Percentiles rank a stretch among this genome's conserved stretches.
phyloP scores from a whole-genome alignment of 1,140 invertebrate species.

The Glomeris maerens region DNA sequence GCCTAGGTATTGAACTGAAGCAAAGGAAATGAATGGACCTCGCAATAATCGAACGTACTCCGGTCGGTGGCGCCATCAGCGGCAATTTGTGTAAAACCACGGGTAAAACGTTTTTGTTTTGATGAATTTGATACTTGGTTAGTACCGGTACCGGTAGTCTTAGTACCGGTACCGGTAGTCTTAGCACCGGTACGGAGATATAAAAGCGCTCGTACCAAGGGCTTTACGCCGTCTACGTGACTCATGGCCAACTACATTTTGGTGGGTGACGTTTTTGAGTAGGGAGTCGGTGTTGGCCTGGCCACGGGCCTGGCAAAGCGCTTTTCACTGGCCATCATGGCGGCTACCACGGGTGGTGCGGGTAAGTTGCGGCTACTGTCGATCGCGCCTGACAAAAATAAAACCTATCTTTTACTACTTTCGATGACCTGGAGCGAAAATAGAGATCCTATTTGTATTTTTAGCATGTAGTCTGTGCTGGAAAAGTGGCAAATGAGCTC shows the following conservation, averaged over 20 bases:
- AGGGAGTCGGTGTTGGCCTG: too few relatives aligned
- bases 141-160: not conserved
- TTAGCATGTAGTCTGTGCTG: not conserved
- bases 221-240: too few relatives aligned
- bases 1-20: too few relatives aligned
- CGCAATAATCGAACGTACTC: too few relatives aligned
- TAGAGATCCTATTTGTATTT: not conserved
- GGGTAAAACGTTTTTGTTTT: not conserved
- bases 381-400: not conserved
- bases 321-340: constrained; percentile 4
- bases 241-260: too few relatives aligned
- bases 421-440: not conserved
- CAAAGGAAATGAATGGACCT: too few relatives aligned
- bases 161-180: not conserved
- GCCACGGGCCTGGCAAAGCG: not conserved
- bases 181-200: not conserved
- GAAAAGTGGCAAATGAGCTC: not conserved
- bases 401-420: not conserved
- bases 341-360: constrained; percentile 11
- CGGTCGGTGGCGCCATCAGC: too few relatives aligned
- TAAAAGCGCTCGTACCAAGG: too few relatives aligned
- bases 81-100: too few relatives aligned
- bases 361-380: not conserved
- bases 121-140: not conserved
- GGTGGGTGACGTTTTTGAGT: not conserved